A percentile compares a stretch with the other conserved stretches of the same genome.
Evolutionary conservation across 2,113 vertebrate genomes (phyloP).

Genomic region (Scatophagus argus): DNA sequence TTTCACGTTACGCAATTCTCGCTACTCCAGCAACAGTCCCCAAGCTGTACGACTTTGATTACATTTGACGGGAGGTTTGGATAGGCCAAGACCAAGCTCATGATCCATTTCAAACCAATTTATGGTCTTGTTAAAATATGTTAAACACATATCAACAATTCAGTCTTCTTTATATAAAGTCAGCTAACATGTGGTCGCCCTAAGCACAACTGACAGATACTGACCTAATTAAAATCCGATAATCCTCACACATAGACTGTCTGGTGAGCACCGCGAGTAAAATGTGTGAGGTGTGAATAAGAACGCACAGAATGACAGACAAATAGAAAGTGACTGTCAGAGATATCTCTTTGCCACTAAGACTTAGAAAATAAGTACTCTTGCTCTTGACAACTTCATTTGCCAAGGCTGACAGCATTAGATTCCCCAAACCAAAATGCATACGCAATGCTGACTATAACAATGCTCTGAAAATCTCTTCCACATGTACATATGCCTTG

Average conservation of each 20-base stretch:
- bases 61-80: neutral
- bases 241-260: neutral
- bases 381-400: constrained; percentile 53
- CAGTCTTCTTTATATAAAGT: neutral
- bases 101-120: neutral
- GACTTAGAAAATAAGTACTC: constrained; percentile 41
- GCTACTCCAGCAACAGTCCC: constrained; percentile 3
- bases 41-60: neutral
- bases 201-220: neutral
- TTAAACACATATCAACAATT: neutral
- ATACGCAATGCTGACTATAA: constrained; percentile 44
- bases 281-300: neutral
- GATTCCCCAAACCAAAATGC: constrained; percentile 39
- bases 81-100: neutral
- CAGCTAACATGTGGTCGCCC: neutral
- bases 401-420: constrained; percentile 49
- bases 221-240: neutral
- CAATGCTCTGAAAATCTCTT: constrained; percentile 21
- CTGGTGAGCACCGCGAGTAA: neutral
- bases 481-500: constrained; percentile 18
- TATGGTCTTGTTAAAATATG: neutral
- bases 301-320: constrained; percentile 30
- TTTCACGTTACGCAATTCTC: constrained; percentile 12
- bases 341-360: constrained; percentile 29
- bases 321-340: constrained; percentile 36